A percentile compares a stretch with the other conserved stretches of the same genome.
phyloP scores from a whole-genome alignment of 2,888 invertebrate species.

The Sarcophaga variegata region DNA sequence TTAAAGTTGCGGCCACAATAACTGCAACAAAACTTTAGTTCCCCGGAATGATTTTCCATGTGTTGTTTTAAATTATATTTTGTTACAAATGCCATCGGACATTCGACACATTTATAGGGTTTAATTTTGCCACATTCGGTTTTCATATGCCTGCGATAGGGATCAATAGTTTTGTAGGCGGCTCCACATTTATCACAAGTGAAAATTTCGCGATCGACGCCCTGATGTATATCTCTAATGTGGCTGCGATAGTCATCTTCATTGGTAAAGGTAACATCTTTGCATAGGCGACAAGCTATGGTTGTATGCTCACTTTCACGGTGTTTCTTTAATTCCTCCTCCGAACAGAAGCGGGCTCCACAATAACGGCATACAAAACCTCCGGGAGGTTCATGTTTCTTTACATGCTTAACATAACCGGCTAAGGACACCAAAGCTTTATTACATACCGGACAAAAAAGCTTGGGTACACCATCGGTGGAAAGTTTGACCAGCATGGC shows the following conservation, averaged over 20 bases:
- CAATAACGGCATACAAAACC: constrained; percentile 81
- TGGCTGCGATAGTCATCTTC: constrained; percentile 80
- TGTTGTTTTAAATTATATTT: constrained; percentile 77
- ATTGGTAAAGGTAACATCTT: constrained; percentile 75
- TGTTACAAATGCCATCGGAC: constrained; percentile 76
- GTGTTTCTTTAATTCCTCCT: constrained; percentile 78
- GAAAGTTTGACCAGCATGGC: constrained; percentile 79
- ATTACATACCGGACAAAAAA: constrained; percentile 79
- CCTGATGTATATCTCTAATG: constrained; percentile 79
- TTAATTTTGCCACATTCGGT: constrained; percentile 82
- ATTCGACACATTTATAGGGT: constrained; percentile 80
- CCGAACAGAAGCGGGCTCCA: constrained; percentile 76
- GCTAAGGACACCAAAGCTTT: constrained; percentile 75
- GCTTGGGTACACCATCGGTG: constrained; percentile 79
- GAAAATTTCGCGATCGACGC: constrained; percentile 79
- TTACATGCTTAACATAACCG: constrained; percentile 81
- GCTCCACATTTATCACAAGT: constrained; percentile 82
- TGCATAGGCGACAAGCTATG: constrained; percentile 80
- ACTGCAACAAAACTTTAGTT: constrained; percentile 77
- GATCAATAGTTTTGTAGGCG: constrained; percentile 81
- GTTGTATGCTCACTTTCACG: constrained; percentile 74
- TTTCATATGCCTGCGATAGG: constrained; percentile 77
- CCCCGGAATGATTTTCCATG: constrained; percentile 76
- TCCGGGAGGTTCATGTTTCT: constrained; percentile 81
- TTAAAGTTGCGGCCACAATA: constrained; percentile 78